Conservation (phyloP, 2,888 invertebrate species). For the Spodoptera littoralis region DNA sequence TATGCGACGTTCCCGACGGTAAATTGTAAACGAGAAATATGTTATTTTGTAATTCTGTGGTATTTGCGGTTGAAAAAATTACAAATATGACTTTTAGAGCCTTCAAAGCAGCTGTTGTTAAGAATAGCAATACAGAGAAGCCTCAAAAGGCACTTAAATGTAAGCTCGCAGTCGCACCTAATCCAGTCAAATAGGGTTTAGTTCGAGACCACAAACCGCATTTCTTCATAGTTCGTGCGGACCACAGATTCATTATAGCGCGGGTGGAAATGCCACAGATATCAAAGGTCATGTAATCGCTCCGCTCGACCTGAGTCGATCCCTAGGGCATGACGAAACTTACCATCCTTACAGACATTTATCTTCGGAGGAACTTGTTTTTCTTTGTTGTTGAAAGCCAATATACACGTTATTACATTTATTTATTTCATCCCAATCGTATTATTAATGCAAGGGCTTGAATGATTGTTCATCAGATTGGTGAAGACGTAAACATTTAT, state of each 20-base stretch:
- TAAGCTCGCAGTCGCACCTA: slow-evolving; percentile 35
- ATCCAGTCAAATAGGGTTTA: slow-evolving; percentile 62
- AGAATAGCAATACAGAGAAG: slow-evolving; percentile 19
- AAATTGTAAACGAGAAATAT: slow-evolving; percentile 40
- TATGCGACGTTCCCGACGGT: slow-evolving; percentile 24
- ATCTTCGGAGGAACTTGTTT: slow-evolving; percentile 39
- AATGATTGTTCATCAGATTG: slow-evolving; percentile 3
- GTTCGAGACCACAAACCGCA: slow-evolving; percentile 64
- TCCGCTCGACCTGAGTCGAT: slow-evolving; percentile 59
- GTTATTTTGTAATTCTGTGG: slow-evolving; percentile 27
- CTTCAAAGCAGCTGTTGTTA: slow-evolving; percentile 18
- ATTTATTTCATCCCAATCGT: slow-evolving; percentile 23
- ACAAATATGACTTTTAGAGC: slow-evolving; percentile 15
- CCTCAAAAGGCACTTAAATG: slow-evolving; percentile 30
- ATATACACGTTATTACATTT: slow-evolving; percentile 37
- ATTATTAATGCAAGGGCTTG: slow-evolving; percentile 27
- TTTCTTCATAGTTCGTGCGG: slow-evolving; percentile 63
- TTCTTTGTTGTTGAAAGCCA: slow-evolving; percentile 47
- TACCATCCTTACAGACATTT: slow-evolving; percentile 53
- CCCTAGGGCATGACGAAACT: slow-evolving; percentile 56
- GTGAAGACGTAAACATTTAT: background rate
- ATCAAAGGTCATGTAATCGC: slow-evolving; percentile 66
- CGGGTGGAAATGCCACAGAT: slow-evolving; percentile 61
- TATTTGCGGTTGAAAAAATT: slow-evolving; percentile 29
- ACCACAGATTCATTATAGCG: slow-evolving; percentile 66